A percentile compares a stretch with the other conserved stretches of the same genome.
phyloP scores from a whole-genome alignment of 2,797 vertebrate species.

The Sebastes hubbsi region DNA sequence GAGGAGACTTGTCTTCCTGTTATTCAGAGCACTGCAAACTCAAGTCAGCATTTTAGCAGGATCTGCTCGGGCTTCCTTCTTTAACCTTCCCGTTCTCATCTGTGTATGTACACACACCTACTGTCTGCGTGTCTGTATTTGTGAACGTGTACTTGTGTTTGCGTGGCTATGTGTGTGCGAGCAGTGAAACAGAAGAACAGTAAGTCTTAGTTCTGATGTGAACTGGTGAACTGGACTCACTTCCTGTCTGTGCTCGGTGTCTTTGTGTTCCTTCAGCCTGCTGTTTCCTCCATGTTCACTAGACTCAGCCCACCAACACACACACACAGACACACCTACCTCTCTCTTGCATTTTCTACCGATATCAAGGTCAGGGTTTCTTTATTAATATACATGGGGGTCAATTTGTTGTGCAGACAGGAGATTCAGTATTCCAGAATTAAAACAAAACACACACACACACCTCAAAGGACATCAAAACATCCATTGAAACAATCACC shows the following conservation, averaged over 20 bases:
- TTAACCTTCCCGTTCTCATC: conserved; percentile 65
- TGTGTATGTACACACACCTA: conserved; percentile 1
- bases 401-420: too few species aligned
- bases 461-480: too few species aligned
- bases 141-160: not conserved
- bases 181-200: conserved; percentile 52
- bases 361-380: not conserved
- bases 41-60: conserved; percentile 81
- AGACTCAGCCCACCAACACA: not conserved
- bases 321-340: not conserved
- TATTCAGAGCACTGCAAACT: conserved; percentile 79
- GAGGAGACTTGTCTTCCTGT: conserved; percentile 80
- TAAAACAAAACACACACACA: too few species aligned
- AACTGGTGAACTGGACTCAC: conserved; percentile 74
- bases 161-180: not conserved
- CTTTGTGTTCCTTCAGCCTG: conserved; percentile 68
- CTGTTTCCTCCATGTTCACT: conserved; percentile 67
- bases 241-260: conserved; percentile 74
- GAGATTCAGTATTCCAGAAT: too few species aligned
- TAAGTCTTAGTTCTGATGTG: conserved; percentile 76
- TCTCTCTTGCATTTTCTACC: not conserved
- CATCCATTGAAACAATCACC: too few species aligned
- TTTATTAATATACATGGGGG: too few species aligned
- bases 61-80: conserved; percentile 74
- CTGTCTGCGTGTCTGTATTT: not conserved